Base-by-base conservation (phyloP, 2,113 vertebrate genomes). In the Oreochromis niloticus region DNA sequence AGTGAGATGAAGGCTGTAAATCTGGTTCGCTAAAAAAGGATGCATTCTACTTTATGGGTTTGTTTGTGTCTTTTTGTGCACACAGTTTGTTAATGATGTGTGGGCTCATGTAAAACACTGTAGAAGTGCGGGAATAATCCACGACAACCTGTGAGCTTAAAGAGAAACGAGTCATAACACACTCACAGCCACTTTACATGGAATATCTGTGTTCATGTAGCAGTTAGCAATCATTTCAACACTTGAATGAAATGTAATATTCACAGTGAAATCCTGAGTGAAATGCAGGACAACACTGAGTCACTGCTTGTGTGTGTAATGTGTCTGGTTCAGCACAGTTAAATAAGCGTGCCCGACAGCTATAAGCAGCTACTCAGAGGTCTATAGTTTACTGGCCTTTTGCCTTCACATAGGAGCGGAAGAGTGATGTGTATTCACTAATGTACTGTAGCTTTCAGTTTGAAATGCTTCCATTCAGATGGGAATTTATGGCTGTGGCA, bases 21-120 rank as follows among this genome's bases (percentile, higher is more conserved):
- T 32, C 41, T 1, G 1, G 9, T 32, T 50, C 0, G 0, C 0
- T 50, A 12, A 0, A 75, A 75, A 73, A 46, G 14, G 24, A 75
- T 48, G 43, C 22, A 19, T 1, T 78, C 34, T 8, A 0, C 34
- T 50, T 0, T 3, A 19, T 48, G 43, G 16, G 71, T 32, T 50
- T 48, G 16, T 32, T 50, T 32, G 9, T 30, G 73, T 50, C 0
- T 17, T 34, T 50, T 1, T 50, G 46, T 52, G 24, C 27, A 17
- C 71, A 7, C 71, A 32, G 9, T 78, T 75, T 75, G 68, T 30
- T 75, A 50, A 50, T 30, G 24, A 32, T 5, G 16, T 32, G 43
- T 75, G 16, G 9, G 46, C 24, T 50, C 24, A 0, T 1, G 24
- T 12, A 50, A 78, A 78, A 78, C 14, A 1, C 1, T 13, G 24